Evolutionary conservation across 1,140 invertebrate genomes (phyloP), one percentile per base, ranked within the genome.

Genomic region (Cheumatopsyche charites): DNA sequence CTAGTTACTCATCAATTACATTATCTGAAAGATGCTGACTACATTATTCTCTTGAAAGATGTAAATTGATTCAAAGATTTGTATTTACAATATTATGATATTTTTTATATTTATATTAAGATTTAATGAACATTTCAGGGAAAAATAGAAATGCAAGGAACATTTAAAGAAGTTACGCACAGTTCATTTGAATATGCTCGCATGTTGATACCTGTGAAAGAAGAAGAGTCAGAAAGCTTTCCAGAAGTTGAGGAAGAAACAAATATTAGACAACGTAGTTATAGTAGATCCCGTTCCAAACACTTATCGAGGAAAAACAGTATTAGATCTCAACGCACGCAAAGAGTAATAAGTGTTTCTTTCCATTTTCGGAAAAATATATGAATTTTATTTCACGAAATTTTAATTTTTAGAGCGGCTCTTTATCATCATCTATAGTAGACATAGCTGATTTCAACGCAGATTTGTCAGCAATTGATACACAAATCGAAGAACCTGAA

Each of bases 1-100:
- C 81, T 93, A 7, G 90, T 92, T 1, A 93, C 91, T 1, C 91
- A 93, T 82, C 91, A 92, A 78, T 78, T 92, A 15, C 91, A 92
- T 75, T 91, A 88, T 75, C 79, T 94, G 13, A 87, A 88, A 76
- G 79, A 86, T 19, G 90, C 89, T 1, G 86, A 90, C 77, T 78
- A 80, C 69, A 85, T 83, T 81, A 85, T 84, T 72, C 83, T 93
- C 1, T 78, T 93, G 29, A 89, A 91, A 76, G 86, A 90, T 78
- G 89, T 87, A 80, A 58, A 68, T 67, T 29, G 69, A 43, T 3
- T 15, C 47, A 15, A 49, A 5, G 13, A 5, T 49, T 15, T n/a
- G 19, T 5, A 49, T 15, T 15, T 5, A 5, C 5, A 13, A 5
- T 15, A 5, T 49, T 49, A 13, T 49, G 5, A 49, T 49, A 49